Conservation (phyloP, 2,113 vertebrate genomes). For the Hippocampus guttulatus region DNA sequence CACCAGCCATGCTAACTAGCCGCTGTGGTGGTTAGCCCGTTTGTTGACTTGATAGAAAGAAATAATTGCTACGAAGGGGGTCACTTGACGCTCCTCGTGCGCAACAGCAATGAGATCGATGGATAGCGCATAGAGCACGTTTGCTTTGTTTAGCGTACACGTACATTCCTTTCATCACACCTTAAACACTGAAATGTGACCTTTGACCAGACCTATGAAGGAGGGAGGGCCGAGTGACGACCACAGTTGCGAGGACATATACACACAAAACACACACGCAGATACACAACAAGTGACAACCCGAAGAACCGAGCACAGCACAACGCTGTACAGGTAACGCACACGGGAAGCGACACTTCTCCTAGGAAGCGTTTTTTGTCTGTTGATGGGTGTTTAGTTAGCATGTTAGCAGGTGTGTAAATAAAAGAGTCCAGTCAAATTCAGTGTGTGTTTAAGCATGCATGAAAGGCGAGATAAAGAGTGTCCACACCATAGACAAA, state of each 20-base stretch:
- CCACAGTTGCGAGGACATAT: background rate
- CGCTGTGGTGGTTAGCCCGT: background rate
- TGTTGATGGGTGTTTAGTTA: background rate
- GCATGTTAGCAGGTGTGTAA: background rate
- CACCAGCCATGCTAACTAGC: background rate
- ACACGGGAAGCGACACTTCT: slow-evolving; percentile 17
- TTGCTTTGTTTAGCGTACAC: background rate
- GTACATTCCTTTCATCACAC: slow-evolving; percentile 39
- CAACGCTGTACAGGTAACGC: slow-evolving; percentile 38
- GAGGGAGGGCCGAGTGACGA: background rate
- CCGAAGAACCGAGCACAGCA: slow-evolving; percentile 25
- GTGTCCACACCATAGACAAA: background rate
- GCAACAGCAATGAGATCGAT: background rate
- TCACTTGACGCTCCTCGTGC: too few relatives aligned
- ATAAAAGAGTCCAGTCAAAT: background rate
- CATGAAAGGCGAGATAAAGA: slow-evolving; percentile 24
- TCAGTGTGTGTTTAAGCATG: slow-evolving; percentile 10
- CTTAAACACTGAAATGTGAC: slow-evolving; percentile 38
- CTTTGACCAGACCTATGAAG: slow-evolving; percentile 55
- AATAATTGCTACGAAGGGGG: too few relatives aligned
- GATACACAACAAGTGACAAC: background rate
- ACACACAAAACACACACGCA: slow-evolving; percentile 1
- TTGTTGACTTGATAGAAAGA: background rate
- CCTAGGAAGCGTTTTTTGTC: background rate
- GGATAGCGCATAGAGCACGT: background rate